Evolutionary conservation across 1,140 invertebrate genomes (phyloP).

Genomic region (Pseudomyrmex gracilis): DNA sequence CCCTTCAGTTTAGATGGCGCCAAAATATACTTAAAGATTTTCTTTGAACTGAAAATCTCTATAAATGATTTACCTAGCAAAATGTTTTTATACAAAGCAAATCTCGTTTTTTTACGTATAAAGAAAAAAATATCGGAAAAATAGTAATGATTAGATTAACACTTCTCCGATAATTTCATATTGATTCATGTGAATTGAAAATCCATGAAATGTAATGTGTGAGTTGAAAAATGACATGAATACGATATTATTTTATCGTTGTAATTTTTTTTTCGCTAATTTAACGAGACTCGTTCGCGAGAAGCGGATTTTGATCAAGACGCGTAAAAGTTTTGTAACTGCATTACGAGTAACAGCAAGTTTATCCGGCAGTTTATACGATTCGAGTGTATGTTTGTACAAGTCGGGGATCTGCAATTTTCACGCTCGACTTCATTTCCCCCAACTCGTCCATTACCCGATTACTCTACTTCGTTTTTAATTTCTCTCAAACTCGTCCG

Average conservation of each 20-base stretch:
- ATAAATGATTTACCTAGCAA: too few species aligned
- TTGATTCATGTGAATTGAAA: too few species aligned
- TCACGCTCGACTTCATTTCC: not conserved
- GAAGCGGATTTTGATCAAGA: conserved; percentile 26
- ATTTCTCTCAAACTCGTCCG: conserved; percentile 61
- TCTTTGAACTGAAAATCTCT: not conserved
- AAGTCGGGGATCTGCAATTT: conserved; percentile 17
- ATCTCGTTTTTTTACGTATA: not conserved
- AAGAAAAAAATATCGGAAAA: not conserved
- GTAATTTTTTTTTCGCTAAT: conserved; percentile 55
- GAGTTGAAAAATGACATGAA: not conserved
- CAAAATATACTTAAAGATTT: conserved; percentile 31
- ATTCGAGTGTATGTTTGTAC: conserved; percentile 1
- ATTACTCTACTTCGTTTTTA: conserved; percentile 49
- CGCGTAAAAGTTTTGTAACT: conserved; percentile 42
- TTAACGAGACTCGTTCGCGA: conserved; percentile 26
- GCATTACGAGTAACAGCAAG: conserved; percentile 38
- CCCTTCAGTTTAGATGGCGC: conserved; percentile 64
- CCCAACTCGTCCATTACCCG: conserved; percentile 20
- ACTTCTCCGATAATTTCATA: not conserved
- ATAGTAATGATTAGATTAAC: not conserved
- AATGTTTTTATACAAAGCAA: not conserved
- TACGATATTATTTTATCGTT: not conserved
- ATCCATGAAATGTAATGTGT: not conserved
- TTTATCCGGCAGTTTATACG: conserved; percentile 13